Base-by-base conservation (phyloP, 2,797 vertebrate species). In the Oryzias dopingdopingensis region DNA sequence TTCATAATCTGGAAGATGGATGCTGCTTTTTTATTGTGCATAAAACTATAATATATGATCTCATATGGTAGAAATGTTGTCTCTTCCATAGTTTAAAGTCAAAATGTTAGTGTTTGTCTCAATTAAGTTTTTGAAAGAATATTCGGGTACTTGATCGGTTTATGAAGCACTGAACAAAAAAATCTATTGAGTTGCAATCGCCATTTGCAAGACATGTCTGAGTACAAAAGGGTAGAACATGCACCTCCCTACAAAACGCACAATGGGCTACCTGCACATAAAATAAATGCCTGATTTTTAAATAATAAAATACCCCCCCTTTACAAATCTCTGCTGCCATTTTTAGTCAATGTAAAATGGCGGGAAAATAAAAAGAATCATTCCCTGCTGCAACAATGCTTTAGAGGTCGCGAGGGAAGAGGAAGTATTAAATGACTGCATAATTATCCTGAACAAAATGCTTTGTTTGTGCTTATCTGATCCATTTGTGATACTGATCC, bases 151-250 rank as follows among this genome's bases (percentile, higher is more conserved):
- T 32, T 10, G 29, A 32, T 8, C 8, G 2, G 2, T 32, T 32
- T 32, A 3, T 32, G 29, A 32, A 32, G 6, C 29, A 32, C 8
- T 12, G 29, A 32, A 26, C 24, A 26, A 5, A 6, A 26, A 4
- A 26, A 5, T 26, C 6, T 26, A 5, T 26, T 26, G 4, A 32
- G 8, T 32, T 12, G 8, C 8, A 8, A 2, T 10, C 0, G 7
- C 8, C 8, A 10, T 32, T 32, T 32, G 6, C 8, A 10, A 79
- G 73, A 82, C 78, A 74, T 60, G 73, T 51, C 67, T 74, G 87
- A 86, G 90, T 91, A 92, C 90, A 91, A 85, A 90, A 88, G 90
- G 90, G 89, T 89, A 90, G 85, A 90, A 62, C 81, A 83, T 29
- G 26, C 61, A 24, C 62, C 55, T 44, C 52, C 45, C 20, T 55